Percentiles rank a stretch among this genome's conserved stretches.
phyloP scores from a whole-genome alignment of 2,797 vertebrate species.

The Trichosurus vulpecula region DNA sequence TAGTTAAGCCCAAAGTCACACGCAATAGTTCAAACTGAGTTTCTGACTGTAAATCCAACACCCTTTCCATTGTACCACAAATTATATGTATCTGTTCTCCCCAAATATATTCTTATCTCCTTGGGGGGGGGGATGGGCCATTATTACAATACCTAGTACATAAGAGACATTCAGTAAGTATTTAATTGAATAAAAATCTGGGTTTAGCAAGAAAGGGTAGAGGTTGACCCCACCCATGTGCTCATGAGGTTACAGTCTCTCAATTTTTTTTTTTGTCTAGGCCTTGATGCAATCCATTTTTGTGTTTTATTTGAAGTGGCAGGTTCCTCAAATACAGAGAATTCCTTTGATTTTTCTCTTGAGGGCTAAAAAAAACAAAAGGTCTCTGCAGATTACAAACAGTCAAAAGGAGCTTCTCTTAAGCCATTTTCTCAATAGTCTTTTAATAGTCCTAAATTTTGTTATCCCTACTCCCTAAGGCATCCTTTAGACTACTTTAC shows the following conservation, averaged over 20 bases:
- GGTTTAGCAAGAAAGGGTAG: neutral
- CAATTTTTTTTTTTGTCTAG: neutral
- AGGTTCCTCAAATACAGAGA: constrained; percentile 6
- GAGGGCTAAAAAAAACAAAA: neutral
- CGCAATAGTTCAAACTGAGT: neutral
- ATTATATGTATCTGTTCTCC: neutral
- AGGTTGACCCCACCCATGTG: neutral
- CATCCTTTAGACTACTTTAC: constrained; percentile 57
- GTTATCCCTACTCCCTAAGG: constrained; percentile 13
- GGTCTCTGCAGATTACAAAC: neutral
- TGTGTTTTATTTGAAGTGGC: constrained; percentile 11
- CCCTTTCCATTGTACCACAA: neutral
- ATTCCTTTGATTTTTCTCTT: neutral
- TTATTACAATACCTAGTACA: neutral
- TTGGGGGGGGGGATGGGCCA: neutral
- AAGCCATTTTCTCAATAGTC: neutral
- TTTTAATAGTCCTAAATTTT: constrained; percentile 16
- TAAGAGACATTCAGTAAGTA: neutral
- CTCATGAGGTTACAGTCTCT: neutral
- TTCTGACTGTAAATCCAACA: neutral
- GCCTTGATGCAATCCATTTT: neutral
- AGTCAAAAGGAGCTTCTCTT: neutral
- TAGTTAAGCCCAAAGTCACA: neutral
- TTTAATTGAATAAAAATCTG: neutral
- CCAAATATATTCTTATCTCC: neutral